Evolutionary conservation across 2,797 vertebrate species (phyloP).

Genomic region (Myotis planiceps): DNA sequence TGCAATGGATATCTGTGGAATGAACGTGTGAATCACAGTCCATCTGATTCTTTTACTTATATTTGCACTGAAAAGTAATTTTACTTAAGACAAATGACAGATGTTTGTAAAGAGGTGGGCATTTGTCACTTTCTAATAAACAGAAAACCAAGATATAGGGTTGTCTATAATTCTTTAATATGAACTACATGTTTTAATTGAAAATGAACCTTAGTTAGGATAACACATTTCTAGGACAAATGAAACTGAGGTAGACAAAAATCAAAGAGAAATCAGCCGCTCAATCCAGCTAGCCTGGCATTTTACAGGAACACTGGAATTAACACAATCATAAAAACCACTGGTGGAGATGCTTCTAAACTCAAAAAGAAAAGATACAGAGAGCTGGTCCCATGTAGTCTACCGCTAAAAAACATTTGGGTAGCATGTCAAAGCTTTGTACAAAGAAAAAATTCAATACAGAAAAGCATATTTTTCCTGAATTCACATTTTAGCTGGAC

Average conservation of each 20-base stretch:
- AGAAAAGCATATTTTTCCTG: background rate
- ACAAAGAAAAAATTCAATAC: conserved; percentile 9
- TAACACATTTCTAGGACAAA: conserved; percentile 3
- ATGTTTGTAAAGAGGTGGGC: background rate
- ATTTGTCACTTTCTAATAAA: conserved; percentile 9
- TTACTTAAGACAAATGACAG: background rate
- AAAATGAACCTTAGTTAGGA: background rate
- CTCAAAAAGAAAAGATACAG: background rate
- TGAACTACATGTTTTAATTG: background rate
- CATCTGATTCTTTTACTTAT: background rate
- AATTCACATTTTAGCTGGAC: background rate
- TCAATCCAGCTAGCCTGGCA: background rate
- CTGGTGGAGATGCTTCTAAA: background rate
- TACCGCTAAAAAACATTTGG: background rate
- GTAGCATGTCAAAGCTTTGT: conserved; percentile 6
- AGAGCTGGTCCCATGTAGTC: background rate
- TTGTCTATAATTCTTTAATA: background rate
- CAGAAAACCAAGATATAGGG: background rate
- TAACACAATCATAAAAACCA: background rate
- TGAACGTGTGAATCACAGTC: background rate
- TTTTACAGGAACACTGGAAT: conserved; percentile 2
- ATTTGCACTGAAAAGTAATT: background rate
- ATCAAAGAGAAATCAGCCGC: conserved; percentile 17
- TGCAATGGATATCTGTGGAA: background rate
- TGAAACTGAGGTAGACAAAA: background rate